A percentile compares a stretch with the other conserved stretches of the same genome.
phyloP scores from a whole-genome alignment of 2,113 vertebrate species.

The Formicarius rufipectus region DNA sequence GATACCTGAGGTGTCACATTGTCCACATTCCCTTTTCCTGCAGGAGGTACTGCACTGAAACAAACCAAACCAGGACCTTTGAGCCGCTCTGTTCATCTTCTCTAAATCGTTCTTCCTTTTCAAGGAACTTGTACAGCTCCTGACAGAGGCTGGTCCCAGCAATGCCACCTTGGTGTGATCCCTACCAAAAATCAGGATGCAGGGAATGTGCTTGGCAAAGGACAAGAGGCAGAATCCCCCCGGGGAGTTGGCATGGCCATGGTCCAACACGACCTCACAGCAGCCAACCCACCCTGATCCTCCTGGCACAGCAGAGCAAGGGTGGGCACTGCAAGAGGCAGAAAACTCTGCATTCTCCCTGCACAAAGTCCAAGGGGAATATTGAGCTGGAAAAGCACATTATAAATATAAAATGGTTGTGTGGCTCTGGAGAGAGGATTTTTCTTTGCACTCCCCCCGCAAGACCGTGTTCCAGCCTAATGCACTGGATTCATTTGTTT shows the following conservation, averaged over 20 bases:
- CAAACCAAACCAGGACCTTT: too few relatives aligned
- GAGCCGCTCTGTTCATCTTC: too few relatives aligned
- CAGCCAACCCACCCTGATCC: background rate
- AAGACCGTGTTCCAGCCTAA: background rate
- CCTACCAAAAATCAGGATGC: background rate
- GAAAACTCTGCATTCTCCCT: background rate
- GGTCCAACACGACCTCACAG: background rate
- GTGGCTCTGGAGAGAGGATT: background rate
- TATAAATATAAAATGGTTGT: background rate
- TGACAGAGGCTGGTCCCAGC: background rate
- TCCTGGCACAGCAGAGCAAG: fast-evolving
- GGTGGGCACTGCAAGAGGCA: background rate
- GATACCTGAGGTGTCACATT: too few relatives aligned
- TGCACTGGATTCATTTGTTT: conserved; percentile 34
- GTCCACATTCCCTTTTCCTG: too few relatives aligned
- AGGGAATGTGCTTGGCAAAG: background rate
- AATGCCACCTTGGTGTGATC: background rate
- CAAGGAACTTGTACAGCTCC: too few relatives aligned
- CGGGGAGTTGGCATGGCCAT: background rate
- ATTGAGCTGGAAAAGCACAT: background rate
- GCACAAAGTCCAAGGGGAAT: background rate
- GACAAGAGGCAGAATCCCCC: background rate
- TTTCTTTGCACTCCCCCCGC: background rate
- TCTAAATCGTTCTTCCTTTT: too few relatives aligned
- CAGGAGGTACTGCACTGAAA: too few relatives aligned